Evolutionary conservation across 2,113 vertebrate species (phyloP).

Genomic region (Perccottus glenii): DNA sequence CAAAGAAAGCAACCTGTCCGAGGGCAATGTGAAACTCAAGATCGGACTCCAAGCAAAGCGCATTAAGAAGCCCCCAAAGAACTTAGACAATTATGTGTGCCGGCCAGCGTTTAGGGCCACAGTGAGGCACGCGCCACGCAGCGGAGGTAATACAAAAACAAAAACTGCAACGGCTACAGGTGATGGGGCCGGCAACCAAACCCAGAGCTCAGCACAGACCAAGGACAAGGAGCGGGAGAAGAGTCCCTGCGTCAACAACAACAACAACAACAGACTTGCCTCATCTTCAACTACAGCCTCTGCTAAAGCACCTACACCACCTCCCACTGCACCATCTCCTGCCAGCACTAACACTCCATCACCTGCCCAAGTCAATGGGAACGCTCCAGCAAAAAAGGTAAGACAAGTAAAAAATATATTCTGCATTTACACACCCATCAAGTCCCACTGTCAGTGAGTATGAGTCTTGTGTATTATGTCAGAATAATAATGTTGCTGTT

Average conservation of each 20-base stretch:
- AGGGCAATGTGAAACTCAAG: slow-evolving; percentile 96
- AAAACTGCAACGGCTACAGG: slow-evolving; percentile 59
- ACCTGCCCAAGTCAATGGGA: slow-evolving; percentile 75
- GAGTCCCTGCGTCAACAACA: slow-evolving; percentile 64
- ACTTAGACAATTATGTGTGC: slow-evolving; percentile 96
- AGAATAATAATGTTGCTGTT: no score
- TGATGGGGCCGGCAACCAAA: slow-evolving; percentile 53
- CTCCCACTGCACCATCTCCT: slow-evolving; percentile 59
- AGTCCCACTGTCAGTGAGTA: background rate
- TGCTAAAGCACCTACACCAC: slow-evolving; percentile 58
- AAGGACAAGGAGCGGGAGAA: slow-evolving; percentile 76
- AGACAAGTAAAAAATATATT: slow-evolving; percentile 15
- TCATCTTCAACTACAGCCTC: slow-evolving; percentile 56
- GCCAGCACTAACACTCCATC: slow-evolving; percentile 53
- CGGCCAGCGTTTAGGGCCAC: slow-evolving; percentile 94
- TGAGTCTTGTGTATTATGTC: no score
- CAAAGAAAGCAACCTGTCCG: slow-evolving; percentile 92
- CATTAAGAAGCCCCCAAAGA: slow-evolving; percentile 98
- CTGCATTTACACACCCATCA: background rate
- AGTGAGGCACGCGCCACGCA: slow-evolving; percentile 77
- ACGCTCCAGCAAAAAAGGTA: slow-evolving; percentile 74
- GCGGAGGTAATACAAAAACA: slow-evolving; percentile 63
- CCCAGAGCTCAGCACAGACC: slow-evolving; percentile 60
- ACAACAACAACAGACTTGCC: slow-evolving; percentile 17
- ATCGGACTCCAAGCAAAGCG: slow-evolving; percentile 96